Conservation (phyloP, 2,888 invertebrate genomes). For the Lycia hirtaria region DNA sequence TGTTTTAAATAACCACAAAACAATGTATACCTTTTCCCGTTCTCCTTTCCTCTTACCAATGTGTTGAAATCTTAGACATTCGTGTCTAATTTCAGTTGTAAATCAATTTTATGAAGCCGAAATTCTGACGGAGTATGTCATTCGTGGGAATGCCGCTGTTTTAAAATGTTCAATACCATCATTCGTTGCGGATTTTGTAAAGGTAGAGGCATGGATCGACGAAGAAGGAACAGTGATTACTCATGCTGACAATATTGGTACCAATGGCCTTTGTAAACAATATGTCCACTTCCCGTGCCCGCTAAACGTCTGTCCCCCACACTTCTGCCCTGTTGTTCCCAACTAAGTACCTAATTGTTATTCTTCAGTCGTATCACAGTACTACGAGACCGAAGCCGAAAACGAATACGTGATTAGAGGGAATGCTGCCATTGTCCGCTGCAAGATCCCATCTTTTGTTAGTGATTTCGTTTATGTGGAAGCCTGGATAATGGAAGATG, state of each 20-base stretch:
- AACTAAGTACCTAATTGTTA: constrained; percentile 68
- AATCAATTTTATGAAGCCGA: constrained; percentile 96
- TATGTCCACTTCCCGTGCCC: constrained; percentile 59
- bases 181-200: constrained; percentile 96
- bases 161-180: constrained; percentile 96
- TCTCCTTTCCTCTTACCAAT: constrained; percentile 27
- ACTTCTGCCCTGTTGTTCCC: constrained; percentile 60
- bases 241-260: constrained; percentile 90
- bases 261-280: constrained; percentile 62
- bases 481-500: constrained; percentile 93
- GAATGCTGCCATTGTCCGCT: constrained; percentile 96
- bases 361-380: constrained; percentile 93
- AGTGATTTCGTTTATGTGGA: constrained; percentile 96
- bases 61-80: constrained; percentile 26
- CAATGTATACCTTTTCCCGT: constrained; percentile 33
- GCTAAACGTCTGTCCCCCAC: constrained; percentile 58
- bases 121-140: constrained; percentile 95
- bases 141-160: constrained; percentile 94
- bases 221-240: constrained; percentile 88
- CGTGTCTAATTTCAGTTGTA: constrained; percentile 80
- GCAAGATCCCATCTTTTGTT: constrained; percentile 97
- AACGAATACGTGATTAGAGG: constrained; percentile 97
- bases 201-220: constrained; percentile 93
- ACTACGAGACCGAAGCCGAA: constrained; percentile 95
- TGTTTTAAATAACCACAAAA: constrained; percentile 36